Percentiles rank a stretch among this genome's conserved stretches.
phyloP scores from a whole-genome alignment of 2,888 invertebrate species.

The Nephrocerus scutellatus region DNA sequence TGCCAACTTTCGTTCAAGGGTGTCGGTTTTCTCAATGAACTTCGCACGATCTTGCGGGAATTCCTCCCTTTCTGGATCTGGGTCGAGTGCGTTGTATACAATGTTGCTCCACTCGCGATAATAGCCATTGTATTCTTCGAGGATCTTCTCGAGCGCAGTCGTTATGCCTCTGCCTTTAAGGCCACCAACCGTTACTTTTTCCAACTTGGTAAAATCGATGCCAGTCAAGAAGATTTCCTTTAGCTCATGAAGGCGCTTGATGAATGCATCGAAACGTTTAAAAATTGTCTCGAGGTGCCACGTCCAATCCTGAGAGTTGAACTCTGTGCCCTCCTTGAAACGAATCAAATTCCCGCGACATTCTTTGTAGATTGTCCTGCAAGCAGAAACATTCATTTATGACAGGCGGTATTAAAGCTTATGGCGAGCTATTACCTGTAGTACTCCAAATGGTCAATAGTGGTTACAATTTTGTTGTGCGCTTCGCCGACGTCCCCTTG shows the following conservation, averaged over 20 bases:
- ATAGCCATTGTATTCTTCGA: conserved; percentile 33
- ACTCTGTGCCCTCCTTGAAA: conserved; percentile 34
- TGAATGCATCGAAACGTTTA: conserved; percentile 57
- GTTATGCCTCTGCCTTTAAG: conserved; percentile 57
- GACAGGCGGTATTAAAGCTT: background rate
- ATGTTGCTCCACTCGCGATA: conserved; percentile 50
- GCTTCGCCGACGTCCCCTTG: conserved; percentile 79
- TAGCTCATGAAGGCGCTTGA: conserved; percentile 58
- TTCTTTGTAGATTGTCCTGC: conserved; percentile 48
- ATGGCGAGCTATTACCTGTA: conserved; percentile 50
- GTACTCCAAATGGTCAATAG: conserved; percentile 50
- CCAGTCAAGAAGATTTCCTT: conserved; percentile 67
- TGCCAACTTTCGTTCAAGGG: conserved; percentile 71
- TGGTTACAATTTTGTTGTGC: conserved; percentile 53
- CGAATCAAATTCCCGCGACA: conserved; percentile 47
- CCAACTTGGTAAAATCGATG: conserved; percentile 76
- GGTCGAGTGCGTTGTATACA: conserved; percentile 68
- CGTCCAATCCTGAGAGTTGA: conserved; percentile 60
- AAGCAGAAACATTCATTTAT: background rate
- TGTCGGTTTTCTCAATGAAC: conserved; percentile 58
- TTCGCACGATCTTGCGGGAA: conserved; percentile 60
- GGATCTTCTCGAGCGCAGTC: conserved; percentile 48
- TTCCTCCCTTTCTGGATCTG: conserved; percentile 59
- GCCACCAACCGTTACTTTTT: conserved; percentile 75
- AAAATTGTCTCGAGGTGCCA: conserved; percentile 69